These are phyloP conservation scores for Dione juno DNA, from an alignment of 2,888 invertebrate genomes.

Conservation along the genomic window DNA sequence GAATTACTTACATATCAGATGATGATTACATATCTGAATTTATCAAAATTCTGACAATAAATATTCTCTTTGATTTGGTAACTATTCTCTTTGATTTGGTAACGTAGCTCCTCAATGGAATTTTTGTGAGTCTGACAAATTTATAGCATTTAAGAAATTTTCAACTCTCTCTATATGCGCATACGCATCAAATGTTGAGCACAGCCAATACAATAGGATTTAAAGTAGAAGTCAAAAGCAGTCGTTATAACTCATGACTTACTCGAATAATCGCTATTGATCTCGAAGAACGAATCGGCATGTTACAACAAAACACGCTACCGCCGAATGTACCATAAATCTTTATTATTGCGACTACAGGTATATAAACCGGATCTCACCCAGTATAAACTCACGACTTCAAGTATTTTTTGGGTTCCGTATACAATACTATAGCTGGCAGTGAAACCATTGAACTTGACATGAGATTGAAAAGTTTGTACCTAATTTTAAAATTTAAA, in stretches of 20 bases:
- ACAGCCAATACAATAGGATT: slow-evolving; percentile 60
- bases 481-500: too few species aligned
- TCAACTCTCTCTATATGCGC: neutral
- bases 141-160: neutral
- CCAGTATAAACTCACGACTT: slow-evolving; percentile 79
- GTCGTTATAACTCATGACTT: slow-evolving; percentile 74
- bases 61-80: too few species aligned
- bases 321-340: slow-evolving; percentile 83
- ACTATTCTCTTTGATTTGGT: too few species aligned
- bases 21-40: too few species aligned
- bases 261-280: slow-evolving; percentile 79
- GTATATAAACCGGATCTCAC: slow-evolving; percentile 79
- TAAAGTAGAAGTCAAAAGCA: slow-evolving; percentile 69
- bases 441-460: neutral
- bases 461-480: too few species aligned
- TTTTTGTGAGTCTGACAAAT: too few species aligned
- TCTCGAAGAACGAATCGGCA: slow-evolving; percentile 80
- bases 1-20: too few species aligned
- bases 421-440: neutral
- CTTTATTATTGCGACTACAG: slow-evolving; percentile 83
- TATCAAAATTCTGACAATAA: too few species aligned
- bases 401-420: slow-evolving; percentile 62
- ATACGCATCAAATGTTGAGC: neutral
- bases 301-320: slow-evolving; percentile 82
- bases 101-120: too few species aligned